A percentile compares a stretch with the other conserved stretches of the same genome.
These are phyloP conservation scores for Merops nubicus DNA, from an alignment of 2,113 vertebrate genomes.

Conservation along the genomic window DNA sequence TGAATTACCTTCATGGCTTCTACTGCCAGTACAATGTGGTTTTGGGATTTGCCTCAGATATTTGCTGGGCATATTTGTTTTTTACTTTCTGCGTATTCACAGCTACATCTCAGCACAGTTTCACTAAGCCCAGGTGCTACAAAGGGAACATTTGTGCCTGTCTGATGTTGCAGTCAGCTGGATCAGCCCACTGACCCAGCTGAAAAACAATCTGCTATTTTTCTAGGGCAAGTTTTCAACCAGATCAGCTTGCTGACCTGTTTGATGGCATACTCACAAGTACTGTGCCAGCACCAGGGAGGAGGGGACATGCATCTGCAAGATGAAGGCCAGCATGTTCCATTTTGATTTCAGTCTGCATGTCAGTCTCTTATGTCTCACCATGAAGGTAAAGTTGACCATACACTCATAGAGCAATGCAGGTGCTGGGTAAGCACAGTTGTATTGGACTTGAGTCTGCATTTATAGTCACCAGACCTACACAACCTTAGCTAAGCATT, in stretches of 20 bases:
- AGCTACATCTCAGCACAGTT: neutral
- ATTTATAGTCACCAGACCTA: neutral
- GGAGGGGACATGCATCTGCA: neutral
- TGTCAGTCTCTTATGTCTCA: neutral
- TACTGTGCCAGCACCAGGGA: neutral
- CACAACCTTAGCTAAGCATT: neutral
- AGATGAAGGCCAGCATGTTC: neutral
- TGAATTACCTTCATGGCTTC: neutral
- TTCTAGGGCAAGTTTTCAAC: constrained; percentile 46
- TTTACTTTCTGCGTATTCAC: neutral
- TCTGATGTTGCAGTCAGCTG: neutral
- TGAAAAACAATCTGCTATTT: constrained; percentile 29
- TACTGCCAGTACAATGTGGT: neutral
- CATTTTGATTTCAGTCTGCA: neutral
- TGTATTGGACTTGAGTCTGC: neutral
- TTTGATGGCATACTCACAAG: neutral
- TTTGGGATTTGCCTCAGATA: neutral
- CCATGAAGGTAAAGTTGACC: neutral
- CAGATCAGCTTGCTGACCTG: constrained; percentile 30
- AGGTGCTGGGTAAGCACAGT: neutral
- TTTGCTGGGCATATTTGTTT: neutral
- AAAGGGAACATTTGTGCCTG: neutral
- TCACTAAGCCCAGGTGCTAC: neutral
- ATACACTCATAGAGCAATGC: rapidly evolving
- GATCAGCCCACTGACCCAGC: constrained; percentile 21